Base-by-base conservation (phyloP, 2,113 vertebrate species). In the Corythornis cristatus region DNA sequence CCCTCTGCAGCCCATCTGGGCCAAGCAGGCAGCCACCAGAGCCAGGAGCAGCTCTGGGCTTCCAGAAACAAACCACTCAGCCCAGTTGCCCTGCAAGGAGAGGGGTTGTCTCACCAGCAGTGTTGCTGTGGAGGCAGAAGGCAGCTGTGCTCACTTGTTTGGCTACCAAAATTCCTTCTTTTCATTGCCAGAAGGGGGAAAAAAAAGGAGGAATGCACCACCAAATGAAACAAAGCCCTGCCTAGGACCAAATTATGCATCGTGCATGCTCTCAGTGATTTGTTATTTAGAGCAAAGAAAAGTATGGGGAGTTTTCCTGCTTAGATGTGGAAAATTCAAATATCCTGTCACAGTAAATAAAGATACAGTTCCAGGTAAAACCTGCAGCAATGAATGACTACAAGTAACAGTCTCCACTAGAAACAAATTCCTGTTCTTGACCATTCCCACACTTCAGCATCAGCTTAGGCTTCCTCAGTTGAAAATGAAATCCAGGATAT, bases 311-410 rank as follows among this genome's bases (percentile, higher is more conserved):
- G n/a, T 68, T 72, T 84, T 61, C 57, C 26, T 81, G 62, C 17
- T 92, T 72, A 78, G 45, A 92, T 18, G 58, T 45, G 53, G 42
- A 84, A 50, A 90, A 72, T 54, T 61, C 29, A 90, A 94, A 93
- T 29, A 71, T 21, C 22, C 11, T 61, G 22, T 21, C 61, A 40
- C 0, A 61, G 28, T 14, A 81, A 72, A 67, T 3, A 61, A 31
- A 83, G 86, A 40, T 3, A n/a, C 3, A 60, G 26, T 17, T 82
- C 67, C 29, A 80, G 83, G 83, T 56, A 73, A 70, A 90, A 72
- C 17, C 65, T 61, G 67, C 20, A 90, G 50, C 1, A 4, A 57
- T 42, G n/a, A 78, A 77, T 45, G 73, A 67, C 29, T 88, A 60
- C 4, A 12, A 71, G 21, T 23, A 43, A 65, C 12, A 68, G 21